These are phyloP conservation scores for Gallirallus australis DNA, from an alignment of 2,797 vertebrate species.

Conservation along the genomic window DNA sequence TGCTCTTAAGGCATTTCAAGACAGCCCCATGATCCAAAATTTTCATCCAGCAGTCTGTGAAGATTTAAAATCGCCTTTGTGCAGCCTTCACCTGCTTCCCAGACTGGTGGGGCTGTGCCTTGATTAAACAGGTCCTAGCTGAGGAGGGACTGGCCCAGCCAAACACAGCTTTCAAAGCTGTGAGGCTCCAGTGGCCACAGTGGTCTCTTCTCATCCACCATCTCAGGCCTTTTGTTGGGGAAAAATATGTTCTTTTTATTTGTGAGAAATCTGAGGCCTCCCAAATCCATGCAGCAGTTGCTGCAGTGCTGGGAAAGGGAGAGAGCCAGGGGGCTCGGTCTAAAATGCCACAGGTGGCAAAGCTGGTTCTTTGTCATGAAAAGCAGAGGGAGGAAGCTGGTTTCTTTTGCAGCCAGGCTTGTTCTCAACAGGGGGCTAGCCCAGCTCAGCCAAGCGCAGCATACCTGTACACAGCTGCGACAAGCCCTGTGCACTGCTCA, in stretches of 20 bases:
- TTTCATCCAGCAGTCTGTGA: not conserved
- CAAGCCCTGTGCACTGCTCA: fast-evolving
- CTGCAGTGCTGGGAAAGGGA: not conserved
- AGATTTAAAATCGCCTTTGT: not conserved
- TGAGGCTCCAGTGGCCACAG: not conserved
- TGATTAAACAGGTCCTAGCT: not conserved
- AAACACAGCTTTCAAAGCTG: not conserved
- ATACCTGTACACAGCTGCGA: not conserved
- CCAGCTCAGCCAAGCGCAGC: not conserved
- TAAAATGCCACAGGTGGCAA: not conserved
- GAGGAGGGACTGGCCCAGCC: not conserved
- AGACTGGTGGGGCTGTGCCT: not conserved
- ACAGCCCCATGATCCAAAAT: not conserved
- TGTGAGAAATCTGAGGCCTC: not conserved
- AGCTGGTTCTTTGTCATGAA: not conserved
- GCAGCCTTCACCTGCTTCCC: not conserved
- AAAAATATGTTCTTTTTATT: not conserved
- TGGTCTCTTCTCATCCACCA: not conserved
- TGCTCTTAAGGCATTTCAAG: not conserved
- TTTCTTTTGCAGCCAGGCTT: not conserved
- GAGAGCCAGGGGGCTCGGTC: not conserved
- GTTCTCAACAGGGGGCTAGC: not conserved
- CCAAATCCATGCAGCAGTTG: not conserved
- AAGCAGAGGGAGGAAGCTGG: not conserved
- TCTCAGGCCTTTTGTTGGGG: not conserved